Evolutionary conservation across 2,797 vertebrate genomes (phyloP).

Genomic region (Fundulus diaphanus): DNA sequence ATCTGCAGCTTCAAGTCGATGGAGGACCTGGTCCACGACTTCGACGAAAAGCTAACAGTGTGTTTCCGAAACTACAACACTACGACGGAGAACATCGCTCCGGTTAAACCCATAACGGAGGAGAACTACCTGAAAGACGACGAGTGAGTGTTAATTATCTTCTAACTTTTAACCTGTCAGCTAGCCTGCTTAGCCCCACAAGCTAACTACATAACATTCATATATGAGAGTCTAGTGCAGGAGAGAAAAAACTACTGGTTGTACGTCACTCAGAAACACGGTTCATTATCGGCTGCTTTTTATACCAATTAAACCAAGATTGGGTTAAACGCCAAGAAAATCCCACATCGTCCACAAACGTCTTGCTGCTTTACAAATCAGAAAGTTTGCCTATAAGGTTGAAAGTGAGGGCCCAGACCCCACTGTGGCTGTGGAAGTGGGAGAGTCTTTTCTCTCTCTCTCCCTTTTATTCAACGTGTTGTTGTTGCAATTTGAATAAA

Average conservation of each 20-base stretch:
- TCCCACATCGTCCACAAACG: background rate
- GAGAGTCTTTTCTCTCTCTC: background rate
- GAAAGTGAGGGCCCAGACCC: background rate
- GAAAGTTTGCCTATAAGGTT: background rate
- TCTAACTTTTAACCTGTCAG: constrained; percentile 64
- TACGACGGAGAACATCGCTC: constrained; percentile 84
- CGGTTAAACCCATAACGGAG: constrained; percentile 89
- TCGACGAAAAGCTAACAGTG: constrained; percentile 91
- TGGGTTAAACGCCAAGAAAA: constrained; percentile 26
- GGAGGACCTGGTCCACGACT: constrained; percentile 85
- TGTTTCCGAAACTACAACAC: constrained; percentile 90
- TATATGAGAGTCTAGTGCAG: background rate
- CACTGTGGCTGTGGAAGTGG: background rate
- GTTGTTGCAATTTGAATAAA: background rate
- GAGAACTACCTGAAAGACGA: constrained; percentile 89
- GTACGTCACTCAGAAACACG: no score
- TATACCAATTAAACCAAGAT: constrained; percentile 28
- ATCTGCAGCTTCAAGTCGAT: constrained; percentile 83
- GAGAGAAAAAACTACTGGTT: background rate
- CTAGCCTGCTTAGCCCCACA: constrained; percentile 44
- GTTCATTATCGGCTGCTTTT: background rate
- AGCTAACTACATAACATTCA: constrained; percentile 32
- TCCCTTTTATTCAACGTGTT: background rate
- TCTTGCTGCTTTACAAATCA: background rate
- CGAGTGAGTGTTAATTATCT: constrained; percentile 86